Base-by-base conservation (phyloP, 2,888 invertebrate species). In the Pogonocherus hispidulus region DNA sequence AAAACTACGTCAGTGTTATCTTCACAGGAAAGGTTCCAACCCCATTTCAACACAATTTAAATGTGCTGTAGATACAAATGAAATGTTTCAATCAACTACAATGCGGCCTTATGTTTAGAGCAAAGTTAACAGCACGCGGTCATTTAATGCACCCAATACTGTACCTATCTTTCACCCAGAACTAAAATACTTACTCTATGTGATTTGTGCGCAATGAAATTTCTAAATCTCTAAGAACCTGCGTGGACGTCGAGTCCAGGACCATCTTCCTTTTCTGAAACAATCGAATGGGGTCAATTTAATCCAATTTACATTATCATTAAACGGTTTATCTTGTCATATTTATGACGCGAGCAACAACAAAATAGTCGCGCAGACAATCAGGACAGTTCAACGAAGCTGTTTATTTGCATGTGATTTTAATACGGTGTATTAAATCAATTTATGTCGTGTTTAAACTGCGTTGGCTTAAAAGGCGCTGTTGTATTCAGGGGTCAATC, bases 201-300 rank as follows among this genome's bases (percentile, higher is more conserved):
- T 97, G 97, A 89, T 99, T 99, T 75, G 99, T 99, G 82, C 99
- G 91, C 81, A 99, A 88, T 51, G 98, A 99, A 84, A 99, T 99
- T 90, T 99, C 99, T 86, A 99, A 89, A 89, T 99, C 98, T 82
- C 98, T 91, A 72, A 99, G 90, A 79, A 99, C 97, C 90, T 98
- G 98, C 51, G 99, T 99, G 66, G 99, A 99, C 70, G 98, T 98
- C 57, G 97, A 94, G 85, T 98, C 97, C 69, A 96, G 96, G 71
- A 98, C 94, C 91, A 97, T 95, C 90, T 97, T 97, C 84, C 97
- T 90, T 91, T 97, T 98, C 97, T 98, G 92, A 70, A 91, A 91
- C 86, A 87, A 86, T 82, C 37, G 69, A 86, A 59, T 63, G 63
- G 22, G 55, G 49, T 16, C 65, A 63, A 65, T 63, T 56, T 56